phyloP scores from a whole-genome alignment of 2,797 vertebrate genomes.

The Botia kubotai region DNA sequence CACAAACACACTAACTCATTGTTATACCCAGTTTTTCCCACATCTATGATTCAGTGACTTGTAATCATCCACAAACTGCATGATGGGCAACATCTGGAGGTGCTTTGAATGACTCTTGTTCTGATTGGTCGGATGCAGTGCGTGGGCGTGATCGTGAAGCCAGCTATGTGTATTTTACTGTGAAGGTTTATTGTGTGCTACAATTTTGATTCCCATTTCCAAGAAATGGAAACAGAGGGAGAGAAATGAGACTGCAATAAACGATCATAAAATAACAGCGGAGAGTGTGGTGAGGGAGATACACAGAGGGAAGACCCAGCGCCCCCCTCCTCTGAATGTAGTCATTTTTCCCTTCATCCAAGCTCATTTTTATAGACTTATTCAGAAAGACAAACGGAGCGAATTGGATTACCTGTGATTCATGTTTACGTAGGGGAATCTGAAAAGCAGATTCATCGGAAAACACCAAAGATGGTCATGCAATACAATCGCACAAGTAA shows the following conservation, averaged over 20 bases:
- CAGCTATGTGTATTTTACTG: constrained; percentile 20
- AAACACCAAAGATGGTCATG: background rate
- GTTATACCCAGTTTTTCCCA: constrained; percentile 19
- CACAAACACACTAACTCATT: constrained; percentile 16
- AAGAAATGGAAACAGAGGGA: constrained; percentile 1
- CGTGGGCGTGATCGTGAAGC: constrained; percentile 37
- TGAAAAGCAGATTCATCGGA: background rate
- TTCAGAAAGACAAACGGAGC: constrained; percentile 24
- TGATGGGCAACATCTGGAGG: constrained; percentile 46
- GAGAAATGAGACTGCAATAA: background rate
- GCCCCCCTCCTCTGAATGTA: background rate
- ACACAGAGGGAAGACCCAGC: background rate
- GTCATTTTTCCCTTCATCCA: background rate
- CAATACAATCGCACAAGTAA: constrained; percentile 9
- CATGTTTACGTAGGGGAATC: background rate
- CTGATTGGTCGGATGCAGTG: constrained; percentile 42
- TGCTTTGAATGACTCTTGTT: constrained; percentile 45
- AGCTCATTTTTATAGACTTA: constrained; percentile 22
- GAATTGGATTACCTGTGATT: constrained; percentile 29
- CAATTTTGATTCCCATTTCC: constrained; percentile 39
- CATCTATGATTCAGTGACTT: constrained; percentile 39
- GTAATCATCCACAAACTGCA: constrained; percentile 12
- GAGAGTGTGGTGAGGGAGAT: background rate
- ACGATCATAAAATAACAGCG: background rate
- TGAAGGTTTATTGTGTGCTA: constrained; percentile 38